Conservation (phyloP, 2,888 invertebrate genomes). For the Brachylomia viminalis region DNA sequence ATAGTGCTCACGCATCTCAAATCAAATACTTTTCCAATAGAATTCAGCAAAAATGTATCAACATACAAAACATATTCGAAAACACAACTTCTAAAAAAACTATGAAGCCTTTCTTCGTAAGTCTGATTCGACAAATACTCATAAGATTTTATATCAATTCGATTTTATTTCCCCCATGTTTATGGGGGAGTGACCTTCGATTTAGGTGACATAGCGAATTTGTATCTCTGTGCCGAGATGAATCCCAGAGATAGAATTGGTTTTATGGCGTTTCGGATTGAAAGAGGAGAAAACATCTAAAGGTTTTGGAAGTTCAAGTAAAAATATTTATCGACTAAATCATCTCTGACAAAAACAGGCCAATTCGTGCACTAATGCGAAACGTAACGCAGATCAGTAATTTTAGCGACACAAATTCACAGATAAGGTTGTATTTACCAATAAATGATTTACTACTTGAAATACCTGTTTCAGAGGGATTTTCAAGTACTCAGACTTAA, state of each 20-base stretch:
- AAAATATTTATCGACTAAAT: background rate
- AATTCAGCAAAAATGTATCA: background rate
- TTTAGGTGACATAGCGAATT: constrained; percentile 23
- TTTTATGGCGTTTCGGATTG: constrained; percentile 23
- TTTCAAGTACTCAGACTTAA: background rate
- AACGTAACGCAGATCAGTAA: background rate
- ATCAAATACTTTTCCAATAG: background rate
- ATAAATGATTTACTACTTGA: background rate
- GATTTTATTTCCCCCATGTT: constrained; percentile 33
- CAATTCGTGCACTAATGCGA: background rate
- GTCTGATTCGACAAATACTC: constrained; percentile 34
- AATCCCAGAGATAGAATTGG: constrained; percentile 6
- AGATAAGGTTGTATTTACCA: background rate
- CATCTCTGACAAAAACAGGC: background rate
- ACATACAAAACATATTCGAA: background rate
- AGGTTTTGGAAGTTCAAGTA: background rate
- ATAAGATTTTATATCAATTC: constrained; percentile 65
- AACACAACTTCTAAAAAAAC: constrained; percentile 20
- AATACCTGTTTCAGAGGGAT: background rate
- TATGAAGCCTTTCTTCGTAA: constrained; percentile 41
- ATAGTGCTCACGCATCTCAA: background rate
- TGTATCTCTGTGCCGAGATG: constrained; percentile 17
- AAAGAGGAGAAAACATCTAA: background rate
- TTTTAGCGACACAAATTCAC: background rate
- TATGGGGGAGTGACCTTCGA: constrained; percentile 47